Evolutionary conservation across 2,797 vertebrate species (phyloP).

Genomic region (Morus bassanus): DNA sequence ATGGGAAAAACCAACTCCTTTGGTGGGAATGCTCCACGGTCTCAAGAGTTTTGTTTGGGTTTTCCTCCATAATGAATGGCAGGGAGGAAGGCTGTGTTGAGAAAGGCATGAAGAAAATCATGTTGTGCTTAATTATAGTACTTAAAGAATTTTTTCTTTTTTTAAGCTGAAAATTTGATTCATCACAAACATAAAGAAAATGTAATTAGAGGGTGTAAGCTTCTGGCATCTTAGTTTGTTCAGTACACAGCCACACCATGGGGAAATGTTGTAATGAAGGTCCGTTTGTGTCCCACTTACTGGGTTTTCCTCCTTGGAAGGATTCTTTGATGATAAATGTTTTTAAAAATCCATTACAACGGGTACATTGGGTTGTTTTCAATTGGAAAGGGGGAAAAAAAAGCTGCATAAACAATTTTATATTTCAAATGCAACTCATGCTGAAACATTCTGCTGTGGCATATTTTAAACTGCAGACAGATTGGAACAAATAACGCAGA

Average conservation of each 20-base stretch:
- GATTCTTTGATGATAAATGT: slow-evolving; percentile 27
- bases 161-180: neutral
- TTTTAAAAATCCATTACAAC: slow-evolving; percentile 53
- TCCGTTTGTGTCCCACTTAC: neutral
- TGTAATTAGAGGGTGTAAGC: neutral
- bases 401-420: slow-evolving; percentile 47
- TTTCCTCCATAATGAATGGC: neutral
- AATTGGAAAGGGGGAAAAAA: neutral
- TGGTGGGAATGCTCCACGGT: neutral
- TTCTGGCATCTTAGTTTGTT: neutral
- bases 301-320: slow-evolving; percentile 1
- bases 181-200: neutral
- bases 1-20: neutral
- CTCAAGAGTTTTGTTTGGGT: neutral
- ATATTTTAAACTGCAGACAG: slow-evolving; percentile 34
- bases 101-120: neutral
- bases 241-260: neutral
- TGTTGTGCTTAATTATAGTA: neutral
- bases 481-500: slow-evolving; percentile 49
- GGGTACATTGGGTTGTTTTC: slow-evolving; percentile 29
- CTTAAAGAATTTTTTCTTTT: neutral
- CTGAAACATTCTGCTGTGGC: slow-evolving; percentile 31
- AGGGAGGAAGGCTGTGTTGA: neutral
- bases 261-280: neutral
- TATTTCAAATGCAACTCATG: slow-evolving; percentile 53